Evolutionary conservation across 2,113 vertebrate genomes (phyloP).

Genomic region (Cercopithecus mona): DNA sequence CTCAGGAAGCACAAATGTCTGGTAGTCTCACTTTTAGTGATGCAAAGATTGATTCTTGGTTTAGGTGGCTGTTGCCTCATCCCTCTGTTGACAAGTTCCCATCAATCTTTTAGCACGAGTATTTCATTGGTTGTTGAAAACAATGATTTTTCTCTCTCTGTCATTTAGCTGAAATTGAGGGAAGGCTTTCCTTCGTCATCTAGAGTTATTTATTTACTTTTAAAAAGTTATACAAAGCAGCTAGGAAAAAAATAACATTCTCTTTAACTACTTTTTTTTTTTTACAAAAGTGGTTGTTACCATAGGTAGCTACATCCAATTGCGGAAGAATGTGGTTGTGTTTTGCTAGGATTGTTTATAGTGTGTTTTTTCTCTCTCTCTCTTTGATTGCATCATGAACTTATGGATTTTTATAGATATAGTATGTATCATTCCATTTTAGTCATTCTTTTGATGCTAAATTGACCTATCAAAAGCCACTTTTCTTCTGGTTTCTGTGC

Average conservation of each 20-base stretch:
- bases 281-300: neutral
- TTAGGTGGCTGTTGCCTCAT: neutral
- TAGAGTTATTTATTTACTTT: neutral
- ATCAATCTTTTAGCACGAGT: neutral
- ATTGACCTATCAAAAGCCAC: constrained; percentile 4
- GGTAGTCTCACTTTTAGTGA: neutral
- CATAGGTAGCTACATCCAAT: neutral
- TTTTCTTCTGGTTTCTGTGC: neutral
- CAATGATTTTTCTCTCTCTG: neutral
- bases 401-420: neutral
- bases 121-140: constrained; percentile 26
- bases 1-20: neutral
- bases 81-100: neutral
- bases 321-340: neutral
- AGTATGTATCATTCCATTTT: neutral
- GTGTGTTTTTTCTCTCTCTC: neutral
- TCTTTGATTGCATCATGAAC: neutral
- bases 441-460: constrained; percentile 5
- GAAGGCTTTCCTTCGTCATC: neutral
- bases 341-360: neutral
- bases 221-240: neutral
- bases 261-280: neutral
- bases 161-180: neutral
- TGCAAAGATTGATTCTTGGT: neutral
- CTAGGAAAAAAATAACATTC: neutral